Evolutionary conservation across 2,113 vertebrate species (phyloP).

Genomic region (Tachysurus vachellii): DNA sequence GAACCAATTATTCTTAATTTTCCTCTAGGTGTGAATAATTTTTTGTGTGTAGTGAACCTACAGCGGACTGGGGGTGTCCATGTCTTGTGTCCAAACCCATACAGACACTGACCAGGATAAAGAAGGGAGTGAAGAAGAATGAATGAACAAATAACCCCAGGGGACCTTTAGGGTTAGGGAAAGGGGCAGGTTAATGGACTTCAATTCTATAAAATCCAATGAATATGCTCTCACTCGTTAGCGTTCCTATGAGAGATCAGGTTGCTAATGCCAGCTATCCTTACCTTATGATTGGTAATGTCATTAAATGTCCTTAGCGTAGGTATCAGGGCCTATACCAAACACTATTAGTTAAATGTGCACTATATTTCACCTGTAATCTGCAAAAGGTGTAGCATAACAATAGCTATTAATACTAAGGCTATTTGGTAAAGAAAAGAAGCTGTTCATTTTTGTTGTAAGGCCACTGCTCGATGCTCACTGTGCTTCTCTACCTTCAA

Average conservation of each 20-base stretch:
- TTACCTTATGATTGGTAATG: slow-evolving; percentile 19
- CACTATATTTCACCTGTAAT: not conserved
- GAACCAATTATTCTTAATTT: not conserved
- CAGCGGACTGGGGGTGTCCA: not conserved
- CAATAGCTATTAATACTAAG: not conserved
- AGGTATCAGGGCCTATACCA: not conserved
- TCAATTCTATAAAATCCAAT: slow-evolving; percentile 28
- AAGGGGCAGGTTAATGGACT: slow-evolving; percentile 8
- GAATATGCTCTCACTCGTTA: slow-evolving; percentile 27
- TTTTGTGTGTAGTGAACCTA: not conserved
- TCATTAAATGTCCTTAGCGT: slow-evolving; percentile 8
- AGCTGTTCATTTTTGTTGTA: not conserved
- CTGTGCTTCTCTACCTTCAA: not conserved
- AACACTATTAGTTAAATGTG: not conserved
- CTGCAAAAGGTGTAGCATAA: not conserved
- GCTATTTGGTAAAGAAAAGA: not conserved
- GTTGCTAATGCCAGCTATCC: slow-evolving; percentile 17
- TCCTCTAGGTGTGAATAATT: not conserved
- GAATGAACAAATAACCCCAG: not conserved
- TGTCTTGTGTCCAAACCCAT: not conserved
- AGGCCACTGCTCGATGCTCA: not conserved
- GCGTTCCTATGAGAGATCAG: slow-evolving; percentile 14
- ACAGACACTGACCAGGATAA: not conserved
- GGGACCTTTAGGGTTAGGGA: slow-evolving; percentile 8
- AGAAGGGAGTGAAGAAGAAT: not conserved